Evolutionary conservation across 1,140 invertebrate species (phyloP), one percentile per base, ranked within the genome.

Genomic region (Hylaeus anthracinus): DNA sequence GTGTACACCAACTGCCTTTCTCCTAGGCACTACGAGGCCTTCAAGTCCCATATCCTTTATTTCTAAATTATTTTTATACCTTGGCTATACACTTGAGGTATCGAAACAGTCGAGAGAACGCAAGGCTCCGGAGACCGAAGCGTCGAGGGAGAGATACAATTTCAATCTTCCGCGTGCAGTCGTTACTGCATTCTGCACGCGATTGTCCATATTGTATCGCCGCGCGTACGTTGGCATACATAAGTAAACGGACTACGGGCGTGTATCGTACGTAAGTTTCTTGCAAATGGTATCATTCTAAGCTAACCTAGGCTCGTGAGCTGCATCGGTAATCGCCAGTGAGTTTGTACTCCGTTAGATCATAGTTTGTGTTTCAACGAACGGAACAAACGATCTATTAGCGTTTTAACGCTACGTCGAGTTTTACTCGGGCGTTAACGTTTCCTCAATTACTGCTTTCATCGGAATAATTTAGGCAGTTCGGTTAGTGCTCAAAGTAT

Each of bases 191-290:
- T 82, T 78, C 56, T 69, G 56, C 45, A n/a, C 56, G 53, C 72
- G 66, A 79, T 74, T 51, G 70, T 48, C 48, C 67, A 70, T 74
- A 79, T 74, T 41, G 74, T 82, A 79, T 79, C 66, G 76, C 12
- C 39, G 58, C 12, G 26, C 55, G 65, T 41, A 43, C 26, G 43
- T n/a, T 51, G 43, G 79, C 71, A 83, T 86, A 75, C 80, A 86
- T 86, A 86, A 86, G 51, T 71, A 79, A 82, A 75, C 43, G 66
- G 65, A 0, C n/a, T 26, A 72, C 45, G 63, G 45, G 45, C 45
- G 71, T 72, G 82, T 56, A 37, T 65, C 41, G 26, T 39, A 56
- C 67, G 69, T 77, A 76, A 81, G 56, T 71, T 55, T 56, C 51
- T 45, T 5, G 41, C 51, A 41, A 79, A 43, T 58, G 45, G 77